Percentiles rank a stretch among this genome's conserved stretches.
Evolutionary conservation across 2,113 vertebrate species (phyloP).

Genomic region (Muntiacus muntjak): DNA sequence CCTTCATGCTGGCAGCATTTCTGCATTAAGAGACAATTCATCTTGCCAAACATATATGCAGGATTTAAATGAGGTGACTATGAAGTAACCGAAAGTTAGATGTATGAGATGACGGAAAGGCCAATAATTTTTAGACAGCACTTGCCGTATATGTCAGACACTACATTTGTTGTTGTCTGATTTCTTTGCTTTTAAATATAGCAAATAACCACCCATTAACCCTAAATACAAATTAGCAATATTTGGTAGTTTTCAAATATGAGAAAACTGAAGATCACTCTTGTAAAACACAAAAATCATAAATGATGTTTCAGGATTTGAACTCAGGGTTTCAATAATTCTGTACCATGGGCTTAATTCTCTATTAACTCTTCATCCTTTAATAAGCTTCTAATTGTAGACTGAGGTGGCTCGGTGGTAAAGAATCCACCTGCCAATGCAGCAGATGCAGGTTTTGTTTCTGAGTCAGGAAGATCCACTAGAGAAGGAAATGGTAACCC

Average conservation of each 20-base stretch:
- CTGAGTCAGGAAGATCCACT: background rate
- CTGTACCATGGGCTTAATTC: background rate
- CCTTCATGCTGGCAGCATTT: background rate
- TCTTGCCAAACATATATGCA: background rate
- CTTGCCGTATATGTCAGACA: background rate
- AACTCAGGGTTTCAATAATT: background rate
- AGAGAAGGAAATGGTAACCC: background rate
- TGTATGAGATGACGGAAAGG: background rate
- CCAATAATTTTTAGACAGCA: background rate
- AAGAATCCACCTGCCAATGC: background rate
- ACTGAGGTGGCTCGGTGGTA: background rate
- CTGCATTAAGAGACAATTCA: constrained; percentile 15
- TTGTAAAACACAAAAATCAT: background rate
- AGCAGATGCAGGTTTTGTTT: background rate
- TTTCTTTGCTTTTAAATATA: background rate
- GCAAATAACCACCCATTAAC: background rate
- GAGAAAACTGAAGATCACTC: background rate
- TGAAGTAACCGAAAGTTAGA: background rate
- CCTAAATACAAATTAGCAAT: background rate
- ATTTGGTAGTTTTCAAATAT: background rate
- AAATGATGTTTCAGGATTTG: background rate
- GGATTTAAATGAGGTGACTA: background rate
- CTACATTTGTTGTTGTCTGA: background rate
- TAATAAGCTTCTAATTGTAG: background rate
- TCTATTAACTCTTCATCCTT: background rate